These are phyloP conservation scores for Drosophila multiciliata DNA, from an alignment of 2,888 invertebrate genomes.

Conservation along the genomic window DNA sequence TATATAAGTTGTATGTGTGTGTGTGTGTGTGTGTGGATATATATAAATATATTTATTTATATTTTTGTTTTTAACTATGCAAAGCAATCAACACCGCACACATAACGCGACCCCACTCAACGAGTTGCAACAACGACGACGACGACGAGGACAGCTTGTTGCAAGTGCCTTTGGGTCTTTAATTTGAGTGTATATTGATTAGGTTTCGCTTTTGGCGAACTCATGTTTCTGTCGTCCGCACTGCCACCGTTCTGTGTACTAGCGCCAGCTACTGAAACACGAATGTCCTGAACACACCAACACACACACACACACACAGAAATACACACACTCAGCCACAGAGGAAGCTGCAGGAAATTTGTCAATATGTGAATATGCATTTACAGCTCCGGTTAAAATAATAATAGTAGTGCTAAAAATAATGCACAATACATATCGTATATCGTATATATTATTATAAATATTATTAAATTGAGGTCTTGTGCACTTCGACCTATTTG, in stretches of 20 bases:
- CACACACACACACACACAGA: neutral
- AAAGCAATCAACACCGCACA: conserved; percentile 73
- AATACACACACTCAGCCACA: neutral
- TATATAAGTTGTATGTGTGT: neutral
- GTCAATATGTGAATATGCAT: conserved; percentile 67
- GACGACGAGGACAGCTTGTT: conserved; percentile 7
- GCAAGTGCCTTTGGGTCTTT: conserved; percentile 50
- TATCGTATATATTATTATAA: neutral
- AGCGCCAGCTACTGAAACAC: conserved; percentile 80
- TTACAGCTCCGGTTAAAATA: neutral
- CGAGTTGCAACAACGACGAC: neutral
- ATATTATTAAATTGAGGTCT: neutral
- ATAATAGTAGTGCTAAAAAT: neutral
- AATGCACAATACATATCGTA: neutral
- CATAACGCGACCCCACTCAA: conserved; percentile 44
- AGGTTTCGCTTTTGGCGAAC: conserved; percentile 76
- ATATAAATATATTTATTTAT: neutral
- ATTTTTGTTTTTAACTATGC: conserved; percentile 27
- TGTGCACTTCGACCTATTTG: too few species aligned
- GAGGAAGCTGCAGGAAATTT: conserved; percentile 67
- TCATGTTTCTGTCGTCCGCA: conserved; percentile 81
- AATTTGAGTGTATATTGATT: conserved; percentile 75
- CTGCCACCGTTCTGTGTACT: conserved; percentile 83
- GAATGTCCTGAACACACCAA: conserved; percentile 19
- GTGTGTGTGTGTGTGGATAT: neutral